Evolutionary conservation across 2,113 vertebrate genomes (phyloP).

Genomic region (Bubo blakistoni): DNA sequence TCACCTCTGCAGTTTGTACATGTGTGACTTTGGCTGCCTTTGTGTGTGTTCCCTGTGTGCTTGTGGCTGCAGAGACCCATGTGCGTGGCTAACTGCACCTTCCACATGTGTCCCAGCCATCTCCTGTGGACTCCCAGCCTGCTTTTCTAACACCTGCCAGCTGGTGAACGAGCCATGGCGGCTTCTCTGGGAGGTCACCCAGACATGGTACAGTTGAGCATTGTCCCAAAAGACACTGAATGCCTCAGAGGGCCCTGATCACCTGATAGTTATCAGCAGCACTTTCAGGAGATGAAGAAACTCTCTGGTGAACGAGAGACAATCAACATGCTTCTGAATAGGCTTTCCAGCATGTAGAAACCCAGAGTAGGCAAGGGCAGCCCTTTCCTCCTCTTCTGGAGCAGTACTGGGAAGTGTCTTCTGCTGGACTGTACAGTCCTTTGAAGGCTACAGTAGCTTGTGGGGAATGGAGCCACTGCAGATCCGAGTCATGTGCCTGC

Average conservation of each 20-base stretch:
- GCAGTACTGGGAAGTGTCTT: background rate
- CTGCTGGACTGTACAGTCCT: background rate
- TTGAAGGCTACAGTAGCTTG: background rate
- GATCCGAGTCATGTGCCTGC: background rate
- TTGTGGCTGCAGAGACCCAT: background rate
- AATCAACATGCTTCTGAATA: background rate
- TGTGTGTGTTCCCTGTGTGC: background rate
- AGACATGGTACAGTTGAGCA: background rate
- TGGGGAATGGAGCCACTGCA: background rate
- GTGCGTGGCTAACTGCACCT: background rate
- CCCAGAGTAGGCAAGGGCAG: background rate
- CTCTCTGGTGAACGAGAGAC: background rate
- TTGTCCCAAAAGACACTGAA: background rate
- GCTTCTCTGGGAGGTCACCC: background rate
- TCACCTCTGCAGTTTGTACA: background rate
- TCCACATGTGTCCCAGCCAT: background rate
- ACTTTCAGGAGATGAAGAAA: background rate
- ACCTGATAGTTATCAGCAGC: background rate
- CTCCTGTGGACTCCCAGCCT: accelerated
- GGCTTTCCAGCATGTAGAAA: background rate
- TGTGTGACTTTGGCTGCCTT: background rate
- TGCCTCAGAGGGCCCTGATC: background rate
- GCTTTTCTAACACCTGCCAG: accelerated
- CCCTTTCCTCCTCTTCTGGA: background rate
- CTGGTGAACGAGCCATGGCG: accelerated